Percentiles rank a stretch among this genome's conserved stretches.
Evolutionary conservation across 2,113 vertebrate genomes (phyloP).

Genomic region (Stegastes partitus): DNA sequence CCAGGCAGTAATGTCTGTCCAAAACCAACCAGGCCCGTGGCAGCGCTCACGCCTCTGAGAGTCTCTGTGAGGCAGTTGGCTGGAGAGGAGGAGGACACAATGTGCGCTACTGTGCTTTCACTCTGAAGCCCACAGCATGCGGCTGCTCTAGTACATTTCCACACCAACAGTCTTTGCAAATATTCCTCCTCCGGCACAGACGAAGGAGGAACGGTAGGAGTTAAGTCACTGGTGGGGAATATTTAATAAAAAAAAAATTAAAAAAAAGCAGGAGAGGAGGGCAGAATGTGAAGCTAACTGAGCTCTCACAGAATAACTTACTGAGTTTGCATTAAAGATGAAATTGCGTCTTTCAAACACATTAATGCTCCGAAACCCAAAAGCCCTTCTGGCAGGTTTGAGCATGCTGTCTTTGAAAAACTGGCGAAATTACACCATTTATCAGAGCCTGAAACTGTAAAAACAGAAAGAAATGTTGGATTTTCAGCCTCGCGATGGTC

Average conservation of each 20-base stretch:
- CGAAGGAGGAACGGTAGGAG: background rate
- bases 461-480: too few species aligned
- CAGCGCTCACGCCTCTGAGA: constrained; percentile 52
- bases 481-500: too few species aligned
- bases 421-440: too few species aligned
- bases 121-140: constrained; percentile 39
- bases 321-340: constrained; percentile 2
- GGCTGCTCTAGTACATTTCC: constrained; percentile 53
- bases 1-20: constrained; percentile 47
- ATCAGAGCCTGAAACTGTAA: too few species aligned
- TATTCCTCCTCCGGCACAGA: constrained; percentile 10
- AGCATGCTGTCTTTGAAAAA: too few species aligned
- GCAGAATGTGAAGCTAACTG: background rate
- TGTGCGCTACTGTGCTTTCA: constrained; percentile 65
- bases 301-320: background rate
- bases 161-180: constrained; percentile 40
- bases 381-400: too few species aligned
- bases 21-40: constrained; percentile 59
- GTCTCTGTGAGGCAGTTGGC: constrained; percentile 57
- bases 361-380: too few species aligned
- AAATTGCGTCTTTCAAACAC: background rate
- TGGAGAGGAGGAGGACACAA: constrained; percentile 61
- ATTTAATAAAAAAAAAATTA: constrained; percentile 3
- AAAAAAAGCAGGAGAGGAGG: too few species aligned
- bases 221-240: constrained; percentile 17